Evolutionary conservation across 92 coral and sea anemone species (phyloP).

Genomic region (Porites evermanni): DNA sequence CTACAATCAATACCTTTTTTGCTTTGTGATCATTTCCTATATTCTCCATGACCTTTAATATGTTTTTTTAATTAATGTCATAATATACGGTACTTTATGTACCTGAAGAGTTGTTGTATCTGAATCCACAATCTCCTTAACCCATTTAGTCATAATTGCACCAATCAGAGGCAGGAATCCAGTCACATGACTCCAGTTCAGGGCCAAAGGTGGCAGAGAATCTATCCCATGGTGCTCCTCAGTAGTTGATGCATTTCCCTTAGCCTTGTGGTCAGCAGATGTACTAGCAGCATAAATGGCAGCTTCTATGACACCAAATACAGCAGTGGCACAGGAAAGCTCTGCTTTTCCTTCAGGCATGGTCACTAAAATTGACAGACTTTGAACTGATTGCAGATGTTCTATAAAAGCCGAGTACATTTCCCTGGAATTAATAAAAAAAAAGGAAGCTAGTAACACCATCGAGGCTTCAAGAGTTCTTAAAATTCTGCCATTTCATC

Average conservation of each 20-base stretch:
- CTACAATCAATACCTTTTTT: too few relatives aligned
- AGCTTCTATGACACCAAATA: conserved; percentile 77
- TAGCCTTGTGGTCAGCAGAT: conserved; percentile 80
- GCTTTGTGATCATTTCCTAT: too few relatives aligned
- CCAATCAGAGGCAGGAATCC: conserved; percentile 94
- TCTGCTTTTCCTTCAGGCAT: conserved; percentile 32
- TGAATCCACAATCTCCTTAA: conserved; percentile 60
- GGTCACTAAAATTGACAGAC: conserved; percentile 57
- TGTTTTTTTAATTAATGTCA: not conserved
- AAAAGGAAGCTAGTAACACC: too few relatives aligned
- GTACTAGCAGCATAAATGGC: conserved; percentile 91
- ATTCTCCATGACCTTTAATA: not conserved
- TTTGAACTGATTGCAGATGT: conserved; percentile 73
- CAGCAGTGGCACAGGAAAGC: conserved; percentile 66
- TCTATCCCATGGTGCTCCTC: conserved; percentile 50
- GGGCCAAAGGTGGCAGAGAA: conserved; percentile 77
- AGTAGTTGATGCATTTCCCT: conserved; percentile 43
- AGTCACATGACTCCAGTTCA: conserved; percentile 99
- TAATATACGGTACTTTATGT: not conserved
- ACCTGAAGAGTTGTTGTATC: conserved; percentile 16
- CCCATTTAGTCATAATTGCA: conserved; percentile 76
- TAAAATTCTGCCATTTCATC: too few relatives aligned
- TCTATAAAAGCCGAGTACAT: conserved; percentile 75
- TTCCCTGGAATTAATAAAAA: conserved; percentile 58
- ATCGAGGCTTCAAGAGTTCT: too few relatives aligned